phyloP scores from a whole-genome alignment of 1,140 invertebrate species.

The Eueides isabella region DNA sequence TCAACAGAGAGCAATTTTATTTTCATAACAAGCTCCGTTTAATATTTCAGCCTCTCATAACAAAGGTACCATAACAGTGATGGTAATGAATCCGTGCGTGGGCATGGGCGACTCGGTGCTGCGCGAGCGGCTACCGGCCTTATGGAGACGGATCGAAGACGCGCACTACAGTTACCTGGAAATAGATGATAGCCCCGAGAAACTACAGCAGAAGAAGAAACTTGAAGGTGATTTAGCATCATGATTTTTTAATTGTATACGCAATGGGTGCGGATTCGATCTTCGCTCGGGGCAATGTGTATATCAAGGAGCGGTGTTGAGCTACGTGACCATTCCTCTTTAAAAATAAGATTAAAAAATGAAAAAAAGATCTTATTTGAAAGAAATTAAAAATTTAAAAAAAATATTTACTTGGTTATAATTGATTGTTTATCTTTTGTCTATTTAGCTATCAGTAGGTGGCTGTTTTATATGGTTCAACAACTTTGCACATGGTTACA shows the following conservation, averaged over 20 bases:
- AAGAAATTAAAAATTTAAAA: too few species aligned
- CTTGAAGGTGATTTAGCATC: slow-evolving; percentile 85
- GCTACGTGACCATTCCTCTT: too few species aligned
- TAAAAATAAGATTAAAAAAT: too few species aligned
- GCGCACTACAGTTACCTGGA: slow-evolving; percentile 89
- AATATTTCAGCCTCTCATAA: slow-evolving; percentile 27
- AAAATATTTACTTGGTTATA: background rate
- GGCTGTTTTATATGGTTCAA: too few species aligned
- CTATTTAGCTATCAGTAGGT: too few species aligned
- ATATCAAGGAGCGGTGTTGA: background rate
- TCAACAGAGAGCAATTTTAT: too few species aligned
- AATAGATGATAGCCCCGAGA: slow-evolving; percentile 89
- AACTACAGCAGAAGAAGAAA: slow-evolving; percentile 87
- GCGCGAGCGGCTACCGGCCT: slow-evolving; percentile 83
- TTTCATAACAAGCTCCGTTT: background rate
- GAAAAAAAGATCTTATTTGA: too few species aligned
- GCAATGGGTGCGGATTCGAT: background rate
- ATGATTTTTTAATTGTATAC: background rate
- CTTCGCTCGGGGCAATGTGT: background rate
- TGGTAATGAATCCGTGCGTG: slow-evolving; percentile 74
- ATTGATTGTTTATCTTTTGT: background rate
- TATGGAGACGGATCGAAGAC: slow-evolving; percentile 87
- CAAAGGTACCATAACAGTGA: slow-evolving; percentile 47
- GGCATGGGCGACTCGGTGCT: slow-evolving; percentile 75
- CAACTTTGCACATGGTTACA: too few species aligned